These are phyloP conservation scores for Microchrysa polita DNA, from an alignment of 2,888 invertebrate species.

Conservation along the genomic window DNA sequence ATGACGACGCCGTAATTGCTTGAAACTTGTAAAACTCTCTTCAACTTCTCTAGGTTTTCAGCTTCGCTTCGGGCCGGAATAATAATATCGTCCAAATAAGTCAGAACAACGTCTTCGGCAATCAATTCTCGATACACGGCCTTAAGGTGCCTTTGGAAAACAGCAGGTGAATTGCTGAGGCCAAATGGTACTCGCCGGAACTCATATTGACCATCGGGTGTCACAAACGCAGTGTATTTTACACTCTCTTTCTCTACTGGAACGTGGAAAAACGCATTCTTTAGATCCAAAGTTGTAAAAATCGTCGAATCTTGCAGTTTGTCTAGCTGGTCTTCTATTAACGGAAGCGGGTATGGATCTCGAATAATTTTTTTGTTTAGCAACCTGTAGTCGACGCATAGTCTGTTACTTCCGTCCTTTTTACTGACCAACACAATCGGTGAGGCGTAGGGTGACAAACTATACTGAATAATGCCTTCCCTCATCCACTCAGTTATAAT, in stretches of 20 bases:
- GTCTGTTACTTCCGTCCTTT: conserved; percentile 40
- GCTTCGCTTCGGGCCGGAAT: conserved; percentile 38
- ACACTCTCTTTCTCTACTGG: conserved; percentile 53
- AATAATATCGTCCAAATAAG: conserved; percentile 46
- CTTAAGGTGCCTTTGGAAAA: conserved; percentile 54
- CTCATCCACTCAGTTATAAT: conserved; percentile 52
- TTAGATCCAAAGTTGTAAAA: conserved; percentile 49
- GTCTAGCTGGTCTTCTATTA: conserved; percentile 58
- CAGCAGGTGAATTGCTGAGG: conserved; percentile 57
- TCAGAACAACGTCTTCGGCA: conserved; percentile 33
- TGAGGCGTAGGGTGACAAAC: conserved; percentile 55
- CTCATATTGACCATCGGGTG: conserved; percentile 59
- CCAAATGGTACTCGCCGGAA: conserved; percentile 60
- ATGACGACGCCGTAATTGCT: conserved; percentile 47
- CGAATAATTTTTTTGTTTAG: conserved; percentile 57
- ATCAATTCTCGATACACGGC: conserved; percentile 43
- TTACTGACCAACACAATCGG: conserved; percentile 52
- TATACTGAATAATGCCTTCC: conserved; percentile 55
- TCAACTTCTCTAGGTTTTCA: conserved; percentile 34
- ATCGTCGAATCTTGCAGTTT: conserved; percentile 51
- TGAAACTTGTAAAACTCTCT: conserved; percentile 9
- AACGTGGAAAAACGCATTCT: conserved; percentile 55
- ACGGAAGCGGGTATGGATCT: conserved; percentile 57
- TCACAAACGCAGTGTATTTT: conserved; percentile 61
- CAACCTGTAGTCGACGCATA: conserved; percentile 59